Evolutionary conservation across 2,113 vertebrate genomes (phyloP).

Genomic region (Cricetomys ansorgei): DNA sequence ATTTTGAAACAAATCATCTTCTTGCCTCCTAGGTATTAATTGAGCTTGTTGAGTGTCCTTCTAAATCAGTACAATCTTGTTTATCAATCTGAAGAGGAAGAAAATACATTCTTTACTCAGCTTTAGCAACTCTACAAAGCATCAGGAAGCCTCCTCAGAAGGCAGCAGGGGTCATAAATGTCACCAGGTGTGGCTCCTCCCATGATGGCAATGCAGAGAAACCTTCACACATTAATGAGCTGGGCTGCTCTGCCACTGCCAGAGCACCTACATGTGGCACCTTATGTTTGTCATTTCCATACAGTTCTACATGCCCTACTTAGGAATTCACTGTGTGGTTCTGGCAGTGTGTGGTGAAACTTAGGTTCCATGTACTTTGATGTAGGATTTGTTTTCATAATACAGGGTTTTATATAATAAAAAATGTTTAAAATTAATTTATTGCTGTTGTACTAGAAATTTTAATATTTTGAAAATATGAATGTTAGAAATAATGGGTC

Average conservation of each 20-base stretch:
- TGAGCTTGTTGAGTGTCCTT: background rate
- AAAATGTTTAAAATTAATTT: conserved; percentile 29
- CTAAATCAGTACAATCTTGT: conserved; percentile 5
- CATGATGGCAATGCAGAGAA: background rate
- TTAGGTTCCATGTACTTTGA: background rate
- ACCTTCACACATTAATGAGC: background rate
- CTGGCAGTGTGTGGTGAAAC: background rate
- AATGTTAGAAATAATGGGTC: conserved; percentile 27
- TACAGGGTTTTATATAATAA: background rate
- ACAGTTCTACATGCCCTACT: background rate
- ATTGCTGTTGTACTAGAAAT: background rate
- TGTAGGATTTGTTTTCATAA: background rate
- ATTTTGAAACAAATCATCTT: background rate
- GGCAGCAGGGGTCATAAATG: background rate
- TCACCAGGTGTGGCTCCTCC: background rate
- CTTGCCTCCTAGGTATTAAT: background rate
- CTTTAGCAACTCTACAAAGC: background rate
- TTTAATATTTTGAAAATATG: background rate
- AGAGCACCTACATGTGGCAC: background rate
- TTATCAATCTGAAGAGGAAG: conserved; percentile 40
- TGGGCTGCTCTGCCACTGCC: background rate
- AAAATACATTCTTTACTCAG: background rate
- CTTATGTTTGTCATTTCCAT: background rate
- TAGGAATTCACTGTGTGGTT: background rate
- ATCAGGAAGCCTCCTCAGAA: background rate